Evolutionary conservation across 2,888 invertebrate genomes (phyloP).

Genomic region (Chirona hameri): DNA sequence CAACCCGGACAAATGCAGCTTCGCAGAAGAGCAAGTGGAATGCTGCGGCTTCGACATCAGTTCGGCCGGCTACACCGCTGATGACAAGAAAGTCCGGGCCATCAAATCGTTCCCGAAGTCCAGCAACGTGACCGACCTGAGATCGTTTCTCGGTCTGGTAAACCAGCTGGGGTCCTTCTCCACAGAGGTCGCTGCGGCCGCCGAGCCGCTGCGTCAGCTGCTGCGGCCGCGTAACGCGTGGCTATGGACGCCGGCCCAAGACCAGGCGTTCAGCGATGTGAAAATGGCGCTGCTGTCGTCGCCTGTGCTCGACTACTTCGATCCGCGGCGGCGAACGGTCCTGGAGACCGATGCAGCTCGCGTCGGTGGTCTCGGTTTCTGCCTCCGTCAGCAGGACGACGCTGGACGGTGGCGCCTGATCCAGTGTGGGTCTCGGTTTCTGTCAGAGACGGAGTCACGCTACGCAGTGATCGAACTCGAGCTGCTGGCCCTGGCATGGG

Average conservation of each 20-base stretch:
- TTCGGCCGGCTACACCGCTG: slow-evolving; percentile 9
- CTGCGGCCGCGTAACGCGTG: slow-evolving; percentile 27
- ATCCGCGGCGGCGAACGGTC: slow-evolving; percentile 26
- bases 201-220: slow-evolving; percentile 33
- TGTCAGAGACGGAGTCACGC: slow-evolving; percentile 27
- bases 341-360: slow-evolving; percentile 33
- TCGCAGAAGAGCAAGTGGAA: not conserved
- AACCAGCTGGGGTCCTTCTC: slow-evolving; percentile 33
- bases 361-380: slow-evolving; percentile 30
- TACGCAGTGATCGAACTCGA: slow-evolving; percentile 13
- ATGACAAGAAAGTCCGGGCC: not conserved
- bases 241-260: slow-evolving; percentile 34
- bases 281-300: slow-evolving; percentile 30
- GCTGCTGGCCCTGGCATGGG: no score
- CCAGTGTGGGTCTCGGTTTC: slow-evolving; percentile 32
- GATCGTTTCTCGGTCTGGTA: slow-evolving; percentile 34
- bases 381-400: slow-evolving; percentile 24
- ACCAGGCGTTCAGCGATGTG: slow-evolving; percentile 31
- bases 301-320: slow-evolving; percentile 26
- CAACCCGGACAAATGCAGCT: not conserved
- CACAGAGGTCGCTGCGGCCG: slow-evolving; percentile 27
- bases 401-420: not conserved
- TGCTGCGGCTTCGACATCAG: not conserved
- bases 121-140: slow-evolving; percentile 31
- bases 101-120: slow-evolving; percentile 1